phyloP scores from a whole-genome alignment of 2,113 vertebrate genomes.

The Ptilorrhoa leucosticta region DNA sequence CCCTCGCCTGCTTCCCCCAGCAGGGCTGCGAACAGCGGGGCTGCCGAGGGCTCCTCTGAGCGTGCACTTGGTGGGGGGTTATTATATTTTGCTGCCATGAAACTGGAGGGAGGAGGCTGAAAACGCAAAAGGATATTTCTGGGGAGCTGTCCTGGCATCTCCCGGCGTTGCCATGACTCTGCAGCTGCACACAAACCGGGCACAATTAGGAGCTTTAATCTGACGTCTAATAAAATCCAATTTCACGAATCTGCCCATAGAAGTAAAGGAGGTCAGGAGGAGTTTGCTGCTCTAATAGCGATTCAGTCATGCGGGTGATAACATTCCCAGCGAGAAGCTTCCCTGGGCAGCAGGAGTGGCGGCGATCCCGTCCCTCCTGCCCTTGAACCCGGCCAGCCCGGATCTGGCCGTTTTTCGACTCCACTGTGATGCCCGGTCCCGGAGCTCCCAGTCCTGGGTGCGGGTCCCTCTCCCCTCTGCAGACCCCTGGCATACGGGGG shows the following conservation, averaged over 20 bases:
- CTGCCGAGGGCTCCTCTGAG: neutral
- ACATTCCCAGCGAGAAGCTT: neutral
- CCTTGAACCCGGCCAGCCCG: neutral
- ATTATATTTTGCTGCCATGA: neutral
- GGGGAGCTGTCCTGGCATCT: constrained; percentile 4
- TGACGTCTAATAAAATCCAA: constrained; percentile 9
- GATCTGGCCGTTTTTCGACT: neutral
- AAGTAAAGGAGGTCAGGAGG: neutral
- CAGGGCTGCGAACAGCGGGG: neutral
- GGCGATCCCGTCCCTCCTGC: neutral
- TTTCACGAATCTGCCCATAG: neutral
- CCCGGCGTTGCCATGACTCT: constrained; percentile 15
- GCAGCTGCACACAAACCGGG: neutral
- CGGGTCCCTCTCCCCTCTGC: neutral
- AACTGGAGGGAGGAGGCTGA: neutral
- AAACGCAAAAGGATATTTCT: neutral
- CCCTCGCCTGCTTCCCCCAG: neutral
- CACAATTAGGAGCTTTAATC: constrained; percentile 11
- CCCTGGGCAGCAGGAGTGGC: neutral
- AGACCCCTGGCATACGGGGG: neutral
- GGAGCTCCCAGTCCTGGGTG: neutral
- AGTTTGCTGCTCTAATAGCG: neutral
- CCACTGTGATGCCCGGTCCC: neutral
- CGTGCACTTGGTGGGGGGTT: fast-evolving
- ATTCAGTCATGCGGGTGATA: neutral